Evolutionary conservation across 1,140 invertebrate species (phyloP), one percentile per base, ranked within the genome.

Genomic region (Steinernema feltiae): DNA sequence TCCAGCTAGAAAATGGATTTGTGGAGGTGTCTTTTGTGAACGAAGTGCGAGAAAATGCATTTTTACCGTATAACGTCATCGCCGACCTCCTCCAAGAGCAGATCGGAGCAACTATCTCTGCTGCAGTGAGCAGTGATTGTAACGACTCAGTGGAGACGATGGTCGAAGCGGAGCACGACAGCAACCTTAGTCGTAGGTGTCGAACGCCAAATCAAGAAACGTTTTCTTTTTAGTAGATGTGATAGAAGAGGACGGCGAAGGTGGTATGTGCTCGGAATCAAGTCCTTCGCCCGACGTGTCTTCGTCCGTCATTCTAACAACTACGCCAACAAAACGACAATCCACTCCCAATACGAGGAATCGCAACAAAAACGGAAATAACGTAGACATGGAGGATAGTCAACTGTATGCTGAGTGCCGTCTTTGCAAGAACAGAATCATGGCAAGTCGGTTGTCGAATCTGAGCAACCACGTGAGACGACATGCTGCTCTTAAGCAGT

Each of bases 21-120:
- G 41, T 72, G 7, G 78, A 79, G 35, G 78, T 79, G n/a, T 79
- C 78, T 27, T 79, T 79, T 63, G 78, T 79, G n/a, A 79, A 79
- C 70, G 78, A 79, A 80, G 53, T 79, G 30, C 77, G 78, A n/a
- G 78, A 79, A 46, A 79, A 79, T 32, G 78, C 73, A 21, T 79
- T 79, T 69, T 48, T 79, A 32, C 78, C 78, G 17, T 35, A 74
- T 29, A 24, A 32, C 21, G 53, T 53, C 7, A 73, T 30, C 30
- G 53, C 21, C 12, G 48, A 79, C 35, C 75, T 0, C 15, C n/a
- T 70, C 63, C 32, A 27, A 3, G 77, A 48, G 71, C 76, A 76
- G 53, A 15, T 63, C 24, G 53, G 53, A n/a, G 53, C 53, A 21
- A 15, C 53, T 3, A 63, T 63, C 24, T 63, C 53, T 15, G 53